Base-by-base conservation (phyloP, 2,113 vertebrate genomes). In the rabbit (Oryctolagus cuniculus) region DNA sequence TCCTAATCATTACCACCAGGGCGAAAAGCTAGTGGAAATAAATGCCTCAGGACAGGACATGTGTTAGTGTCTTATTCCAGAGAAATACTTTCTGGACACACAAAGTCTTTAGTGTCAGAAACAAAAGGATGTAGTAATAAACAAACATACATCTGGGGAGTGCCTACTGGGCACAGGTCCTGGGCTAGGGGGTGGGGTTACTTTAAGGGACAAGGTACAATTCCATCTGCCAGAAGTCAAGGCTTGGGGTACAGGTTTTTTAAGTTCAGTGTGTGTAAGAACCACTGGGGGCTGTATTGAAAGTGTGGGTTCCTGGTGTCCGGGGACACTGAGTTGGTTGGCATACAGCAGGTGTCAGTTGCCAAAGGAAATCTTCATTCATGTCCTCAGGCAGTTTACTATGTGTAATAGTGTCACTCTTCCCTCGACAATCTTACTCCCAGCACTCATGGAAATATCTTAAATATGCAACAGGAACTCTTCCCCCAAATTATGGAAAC, bases 11-110 rank as follows among this genome's bases (percentile, higher is more conserved):
- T 93, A 74, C 36, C 91, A 92, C 89, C 58, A 78, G 69, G 84
- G 86, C 87, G 82, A 91, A 93, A 95, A 93, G 58, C 78, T 69
- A 83, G 58, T 90, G 72, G 78, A 93, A 96, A 83, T 38, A 93
- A 87, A 88, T 0, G 7, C 49, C 25, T 86, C 79, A 7, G 79
- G 19, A 58, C 19, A 83, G 51, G 91, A 67, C 74, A 55, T 19
- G 74, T 95, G 75, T 55, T 51, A 10, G 16, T 24, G 6, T 92
- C 86, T 90, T 16, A 16, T 49, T 27, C 34, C 16, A 12, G 70
- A 95, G 36, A 84, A 83, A 80, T 29, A n/a, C 67, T 81, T 80
- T 66, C 34, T 0, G 6, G 34, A 53, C 67, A 93, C 67, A 63
- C 31, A 53, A 81, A 90, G 58, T 38, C 53, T 94, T 79, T 34